Conservation (phyloP, 2,888 invertebrate species). For the Polydrusus cervinus region DNA sequence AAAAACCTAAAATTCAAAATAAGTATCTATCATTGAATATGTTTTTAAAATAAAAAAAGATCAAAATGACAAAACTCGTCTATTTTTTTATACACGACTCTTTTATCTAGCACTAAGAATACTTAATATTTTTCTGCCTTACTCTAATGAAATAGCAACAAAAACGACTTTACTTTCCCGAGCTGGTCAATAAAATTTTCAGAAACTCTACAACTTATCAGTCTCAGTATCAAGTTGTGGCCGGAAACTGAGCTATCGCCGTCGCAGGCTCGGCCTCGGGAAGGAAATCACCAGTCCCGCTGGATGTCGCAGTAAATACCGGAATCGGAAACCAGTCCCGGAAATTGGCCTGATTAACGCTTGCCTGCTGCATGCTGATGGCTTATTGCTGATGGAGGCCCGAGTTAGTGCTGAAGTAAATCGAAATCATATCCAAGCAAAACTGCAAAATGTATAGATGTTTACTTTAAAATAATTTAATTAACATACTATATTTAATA, state of each 20-base stretch:
- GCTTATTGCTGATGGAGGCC: constrained; percentile 42
- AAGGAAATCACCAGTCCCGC: constrained; percentile 55
- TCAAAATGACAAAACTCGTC: too few relatives aligned
- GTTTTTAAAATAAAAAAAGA: too few relatives aligned
- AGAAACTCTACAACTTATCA: constrained; percentile 10
- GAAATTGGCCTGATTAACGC: constrained; percentile 67
- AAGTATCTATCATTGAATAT: too few relatives aligned
- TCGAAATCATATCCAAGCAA: constrained; percentile 7
- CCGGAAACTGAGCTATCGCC: constrained; percentile 38
- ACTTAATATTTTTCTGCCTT: too few relatives aligned
- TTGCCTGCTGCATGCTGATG: constrained; percentile 64
- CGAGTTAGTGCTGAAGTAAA: constrained; percentile 21
- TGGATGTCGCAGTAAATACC: constrained; percentile 67
- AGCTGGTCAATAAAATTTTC: constrained; percentile 3
- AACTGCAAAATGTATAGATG: not conserved
- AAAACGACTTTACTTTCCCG: not conserved
- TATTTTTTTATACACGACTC: too few relatives aligned
- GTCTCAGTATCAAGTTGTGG: constrained; percentile 18
- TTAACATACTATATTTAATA: too few relatives aligned
- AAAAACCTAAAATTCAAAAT: too few relatives aligned
- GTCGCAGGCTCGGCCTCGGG: constrained; percentile 40
- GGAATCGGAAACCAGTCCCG: constrained; percentile 68
- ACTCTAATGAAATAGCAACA: not conserved
- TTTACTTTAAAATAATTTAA: not conserved
- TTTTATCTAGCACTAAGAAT: too few relatives aligned